Conservation (phyloP, 2,113 vertebrate genomes). For the Cygnus atratus region DNA sequence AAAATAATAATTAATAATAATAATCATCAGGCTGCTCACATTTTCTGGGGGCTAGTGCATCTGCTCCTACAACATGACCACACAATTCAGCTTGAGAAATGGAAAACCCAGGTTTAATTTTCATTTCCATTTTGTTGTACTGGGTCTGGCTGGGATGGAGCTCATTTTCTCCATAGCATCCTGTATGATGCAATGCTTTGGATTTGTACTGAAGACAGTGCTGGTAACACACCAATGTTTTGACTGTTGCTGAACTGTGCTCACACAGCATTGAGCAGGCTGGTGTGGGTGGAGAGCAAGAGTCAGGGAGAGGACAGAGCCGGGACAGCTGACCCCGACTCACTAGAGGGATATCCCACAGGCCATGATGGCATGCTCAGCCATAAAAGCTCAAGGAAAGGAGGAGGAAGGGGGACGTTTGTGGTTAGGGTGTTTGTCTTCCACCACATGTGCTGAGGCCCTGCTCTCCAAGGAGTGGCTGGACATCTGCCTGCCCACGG, state of each 20-base stretch:
- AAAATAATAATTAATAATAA: neutral
- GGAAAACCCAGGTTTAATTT: neutral
- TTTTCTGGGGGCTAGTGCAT: neutral
- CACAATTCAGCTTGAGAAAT: neutral
- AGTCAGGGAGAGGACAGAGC: neutral
- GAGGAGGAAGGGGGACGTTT: fast-evolving
- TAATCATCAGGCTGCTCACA: neutral
- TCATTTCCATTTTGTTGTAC: neutral
- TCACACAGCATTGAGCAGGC: fast-evolving
- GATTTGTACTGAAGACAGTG: neutral
- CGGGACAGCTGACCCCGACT: fast-evolving
- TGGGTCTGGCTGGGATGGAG: neutral
- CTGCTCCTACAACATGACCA: neutral
- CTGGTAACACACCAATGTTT: neutral
- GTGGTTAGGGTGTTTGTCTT: neutral
- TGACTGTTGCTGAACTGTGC: fast-evolving
- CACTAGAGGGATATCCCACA: neutral
- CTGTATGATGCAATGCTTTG: neutral
- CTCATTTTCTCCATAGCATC: neutral
- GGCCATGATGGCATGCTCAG: neutral
- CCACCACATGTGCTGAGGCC: neutral
- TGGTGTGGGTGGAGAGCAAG: fast-evolving
- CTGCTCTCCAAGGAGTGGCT: neutral
- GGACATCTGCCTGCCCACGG: neutral
- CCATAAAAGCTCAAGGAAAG: neutral